A percentile compares a stretch with the other conserved stretches of the same genome.
Conservation (phyloP, 2,888 invertebrate species). For the Epirrhoe alternata region DNA sequence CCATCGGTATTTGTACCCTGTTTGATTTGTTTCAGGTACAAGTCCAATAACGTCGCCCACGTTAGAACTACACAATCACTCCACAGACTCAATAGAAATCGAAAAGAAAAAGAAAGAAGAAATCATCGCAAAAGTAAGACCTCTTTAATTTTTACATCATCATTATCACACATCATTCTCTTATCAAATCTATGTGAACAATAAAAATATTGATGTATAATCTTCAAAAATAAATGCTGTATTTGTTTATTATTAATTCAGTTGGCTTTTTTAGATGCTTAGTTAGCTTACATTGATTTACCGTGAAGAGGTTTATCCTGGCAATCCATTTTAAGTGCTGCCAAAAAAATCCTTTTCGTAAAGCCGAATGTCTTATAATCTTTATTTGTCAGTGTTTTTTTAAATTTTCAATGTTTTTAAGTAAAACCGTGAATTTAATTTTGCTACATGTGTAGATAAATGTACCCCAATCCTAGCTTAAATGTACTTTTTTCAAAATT, state of each 20-base stretch:
- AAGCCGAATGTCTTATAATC: constrained; percentile 28
- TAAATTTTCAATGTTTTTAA: constrained; percentile 12
- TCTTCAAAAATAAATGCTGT: constrained; percentile 53
- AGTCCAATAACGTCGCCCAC: constrained; percentile 91
- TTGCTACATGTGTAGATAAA: constrained; percentile 37
- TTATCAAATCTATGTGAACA: constrained; percentile 67
- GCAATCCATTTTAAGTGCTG: constrained; percentile 44
- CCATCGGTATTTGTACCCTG: constrained; percentile 7
- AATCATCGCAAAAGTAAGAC: constrained; percentile 82
- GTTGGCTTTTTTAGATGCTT: constrained; percentile 32
- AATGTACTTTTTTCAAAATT: constrained; percentile 31
- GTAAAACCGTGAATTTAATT: constrained; percentile 27
- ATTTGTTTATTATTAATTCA: constrained; percentile 66
- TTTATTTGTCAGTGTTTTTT: constrained; percentile 39
- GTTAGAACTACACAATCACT: constrained; percentile 89
- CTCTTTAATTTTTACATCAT: constrained; percentile 14
- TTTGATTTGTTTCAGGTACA: constrained; percentile 75
- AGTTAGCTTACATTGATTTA: constrained; percentile 30
- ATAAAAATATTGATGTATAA: constrained; percentile 53
- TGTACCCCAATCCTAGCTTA: constrained; percentile 38
- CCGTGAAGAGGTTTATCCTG: constrained; percentile 38
- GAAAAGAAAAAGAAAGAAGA: constrained; percentile 89
- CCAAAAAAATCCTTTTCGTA: constrained; percentile 41
- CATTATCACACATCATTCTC: constrained; percentile 57
- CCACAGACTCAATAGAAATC: constrained; percentile 90